These are phyloP conservation scores for Coranthus polyacanthus DNA, from an alignment of 2,797 vertebrate genomes.

Conservation along the genomic window DNA sequence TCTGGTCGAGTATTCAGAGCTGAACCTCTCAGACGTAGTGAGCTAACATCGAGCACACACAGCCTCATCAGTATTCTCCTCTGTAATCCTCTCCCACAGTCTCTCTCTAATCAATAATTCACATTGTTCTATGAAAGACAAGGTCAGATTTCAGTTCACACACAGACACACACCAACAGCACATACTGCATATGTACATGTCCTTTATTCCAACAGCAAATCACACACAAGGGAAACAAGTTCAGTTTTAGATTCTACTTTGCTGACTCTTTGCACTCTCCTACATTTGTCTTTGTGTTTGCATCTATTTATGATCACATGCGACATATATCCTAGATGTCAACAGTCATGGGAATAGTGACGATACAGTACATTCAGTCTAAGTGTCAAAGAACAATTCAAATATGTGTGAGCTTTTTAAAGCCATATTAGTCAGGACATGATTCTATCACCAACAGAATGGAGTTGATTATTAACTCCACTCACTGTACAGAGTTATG, in stretches of 20 bases:
- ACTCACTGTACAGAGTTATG: no score
- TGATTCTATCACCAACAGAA: no score
- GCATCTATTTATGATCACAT: not conserved
- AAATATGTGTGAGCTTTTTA: no score
- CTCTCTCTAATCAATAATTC: constrained; percentile 69
- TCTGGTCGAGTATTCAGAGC: constrained; percentile 44
- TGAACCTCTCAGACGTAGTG: constrained; percentile 15
- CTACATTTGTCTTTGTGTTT: not conserved
- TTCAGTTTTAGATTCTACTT: no score
- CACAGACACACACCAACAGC: constrained; percentile 18
- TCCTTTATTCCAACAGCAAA: not conserved
- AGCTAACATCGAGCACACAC: constrained; percentile 26
- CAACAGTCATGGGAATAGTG: not conserved
- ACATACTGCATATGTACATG: not conserved
- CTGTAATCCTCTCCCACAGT: constrained; percentile 16
- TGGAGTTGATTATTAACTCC: no score
- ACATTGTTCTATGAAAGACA: constrained; percentile 54
- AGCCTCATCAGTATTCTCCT: constrained; percentile 17
- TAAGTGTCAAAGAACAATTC: not conserved
- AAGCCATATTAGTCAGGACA: no score
- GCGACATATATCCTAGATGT: not conserved
- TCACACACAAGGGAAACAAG: no score
- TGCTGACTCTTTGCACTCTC: no score
- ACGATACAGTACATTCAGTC: not conserved
- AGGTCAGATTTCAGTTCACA: constrained; percentile 60